phyloP scores from a whole-genome alignment of 2,797 vertebrate species.

The Pipistrellus pygmaeus region DNA sequence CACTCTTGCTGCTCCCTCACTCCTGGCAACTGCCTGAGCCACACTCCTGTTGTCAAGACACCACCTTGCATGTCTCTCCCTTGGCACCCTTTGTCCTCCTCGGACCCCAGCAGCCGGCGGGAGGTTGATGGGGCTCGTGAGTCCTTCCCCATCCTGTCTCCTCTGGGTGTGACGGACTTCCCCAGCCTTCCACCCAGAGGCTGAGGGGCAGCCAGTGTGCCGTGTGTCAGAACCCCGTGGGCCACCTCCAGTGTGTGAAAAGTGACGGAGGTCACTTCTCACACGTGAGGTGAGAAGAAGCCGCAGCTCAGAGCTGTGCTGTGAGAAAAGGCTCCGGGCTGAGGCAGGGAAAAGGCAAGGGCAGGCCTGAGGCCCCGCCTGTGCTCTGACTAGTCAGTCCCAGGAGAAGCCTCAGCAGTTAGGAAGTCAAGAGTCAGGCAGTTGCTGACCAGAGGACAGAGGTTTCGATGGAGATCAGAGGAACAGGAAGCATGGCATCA shows the following conservation, averaged over 20 bases:
- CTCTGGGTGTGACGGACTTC: background rate
- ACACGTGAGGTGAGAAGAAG: background rate
- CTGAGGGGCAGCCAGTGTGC: background rate
- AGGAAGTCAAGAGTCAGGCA: slow-evolving; percentile 53
- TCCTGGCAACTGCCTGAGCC: background rate
- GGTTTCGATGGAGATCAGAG: slow-evolving; percentile 72
- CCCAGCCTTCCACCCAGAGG: background rate
- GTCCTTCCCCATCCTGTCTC: background rate
- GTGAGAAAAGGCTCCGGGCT: background rate
- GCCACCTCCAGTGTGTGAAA: background rate
- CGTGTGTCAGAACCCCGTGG: background rate
- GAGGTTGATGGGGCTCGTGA: background rate
- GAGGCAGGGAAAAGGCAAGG: background rate
- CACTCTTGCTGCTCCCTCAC: rapidly evolving
- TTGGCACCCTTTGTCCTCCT: background rate
- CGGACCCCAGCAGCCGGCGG: background rate
- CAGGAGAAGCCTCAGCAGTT: slow-evolving; percentile 13
- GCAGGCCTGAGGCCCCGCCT: background rate
- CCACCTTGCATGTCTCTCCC: rapidly evolving
- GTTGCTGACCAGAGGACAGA: slow-evolving; percentile 62
- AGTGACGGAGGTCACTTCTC: background rate
- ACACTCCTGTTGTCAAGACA: background rate
- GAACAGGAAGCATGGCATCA: slow-evolving; percentile 72
- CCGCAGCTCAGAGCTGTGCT: background rate
- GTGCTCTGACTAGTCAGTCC: slow-evolving; percentile 11